Evolutionary conservation across 2,113 vertebrate genomes (phyloP).

Genomic region (Lepus europaeus): DNA sequence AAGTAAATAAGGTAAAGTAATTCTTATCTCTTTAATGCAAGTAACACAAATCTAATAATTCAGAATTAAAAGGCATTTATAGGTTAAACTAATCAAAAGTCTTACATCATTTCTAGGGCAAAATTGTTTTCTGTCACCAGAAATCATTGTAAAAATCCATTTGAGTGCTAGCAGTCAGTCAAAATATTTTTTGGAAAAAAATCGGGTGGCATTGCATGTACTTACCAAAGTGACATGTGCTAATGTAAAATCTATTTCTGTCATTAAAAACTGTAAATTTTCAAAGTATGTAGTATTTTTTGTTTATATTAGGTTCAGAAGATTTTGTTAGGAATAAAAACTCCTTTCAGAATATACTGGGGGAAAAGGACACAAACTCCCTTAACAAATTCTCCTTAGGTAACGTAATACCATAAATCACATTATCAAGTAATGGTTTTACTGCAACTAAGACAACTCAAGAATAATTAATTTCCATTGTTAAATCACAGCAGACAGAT

Average conservation of each 20-base stretch:
- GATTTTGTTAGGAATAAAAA: background rate
- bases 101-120: background rate
- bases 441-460: background rate
- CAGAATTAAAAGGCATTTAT: background rate
- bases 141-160: background rate
- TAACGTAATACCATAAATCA: background rate
- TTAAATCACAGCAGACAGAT: background rate
- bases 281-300: background rate
- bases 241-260: background rate
- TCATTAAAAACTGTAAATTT: slow-evolving; percentile 23
- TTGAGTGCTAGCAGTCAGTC: background rate
- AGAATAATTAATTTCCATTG: background rate
- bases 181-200: background rate
- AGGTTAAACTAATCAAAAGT: background rate
- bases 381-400: background rate
- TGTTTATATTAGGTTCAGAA: background rate
- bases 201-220: background rate
- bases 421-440: background rate
- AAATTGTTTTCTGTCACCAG: background rate
- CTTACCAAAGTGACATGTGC: background rate
- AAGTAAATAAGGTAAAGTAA: background rate
- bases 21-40: background rate
- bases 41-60: background rate
- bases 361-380: background rate
- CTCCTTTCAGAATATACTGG: background rate